Percentiles rank a stretch among this genome's conserved stretches.
phyloP scores from a whole-genome alignment of 2,797 vertebrate species.

The Bovichtus diacanthus region DNA sequence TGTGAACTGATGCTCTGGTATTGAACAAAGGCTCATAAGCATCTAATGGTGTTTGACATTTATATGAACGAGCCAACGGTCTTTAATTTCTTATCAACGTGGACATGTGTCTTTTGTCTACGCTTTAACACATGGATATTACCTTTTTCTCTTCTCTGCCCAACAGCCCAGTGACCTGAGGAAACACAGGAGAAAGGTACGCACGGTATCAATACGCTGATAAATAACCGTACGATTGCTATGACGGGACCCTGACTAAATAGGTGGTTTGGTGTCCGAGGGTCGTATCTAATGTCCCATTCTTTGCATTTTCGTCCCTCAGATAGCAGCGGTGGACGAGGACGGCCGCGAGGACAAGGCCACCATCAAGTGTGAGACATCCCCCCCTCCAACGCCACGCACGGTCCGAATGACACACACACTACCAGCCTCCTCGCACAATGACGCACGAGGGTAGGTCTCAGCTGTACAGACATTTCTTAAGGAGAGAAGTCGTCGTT shows the following conservation, averaged over 20 bases:
- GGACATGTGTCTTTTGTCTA: not conserved
- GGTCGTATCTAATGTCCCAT: not conserved
- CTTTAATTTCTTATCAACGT: conserved; percentile 18
- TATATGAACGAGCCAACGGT: conserved; percentile 10
- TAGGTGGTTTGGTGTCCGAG: not conserved
- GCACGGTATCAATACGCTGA: not conserved
- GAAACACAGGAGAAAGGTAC: conserved; percentile 99
- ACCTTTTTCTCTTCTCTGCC: conserved; percentile 26
- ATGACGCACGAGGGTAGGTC: conserved; percentile 92
- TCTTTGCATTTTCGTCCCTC: conserved; percentile 9
- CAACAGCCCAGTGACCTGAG: conserved; percentile 97
- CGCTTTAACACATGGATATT: not conserved
- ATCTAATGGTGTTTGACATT: conserved; percentile 44
- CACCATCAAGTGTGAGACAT: conserved; percentile 99
- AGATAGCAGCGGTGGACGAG: conserved; percentile 98
- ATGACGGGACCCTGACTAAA: not conserved
- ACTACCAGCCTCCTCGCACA: conserved; percentile 96
- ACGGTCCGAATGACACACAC: conserved; percentile 97
- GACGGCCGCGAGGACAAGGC: conserved; percentile 98
- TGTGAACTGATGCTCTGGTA: conserved; percentile 11
- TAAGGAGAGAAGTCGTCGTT: no score
- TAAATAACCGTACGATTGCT: not conserved
- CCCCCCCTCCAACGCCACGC: conserved; percentile 95
- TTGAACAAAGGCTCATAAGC: not conserved
- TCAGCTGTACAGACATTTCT: not conserved